Conservation (phyloP, 2,113 vertebrate species). For the Nipponia nippon region DNA sequence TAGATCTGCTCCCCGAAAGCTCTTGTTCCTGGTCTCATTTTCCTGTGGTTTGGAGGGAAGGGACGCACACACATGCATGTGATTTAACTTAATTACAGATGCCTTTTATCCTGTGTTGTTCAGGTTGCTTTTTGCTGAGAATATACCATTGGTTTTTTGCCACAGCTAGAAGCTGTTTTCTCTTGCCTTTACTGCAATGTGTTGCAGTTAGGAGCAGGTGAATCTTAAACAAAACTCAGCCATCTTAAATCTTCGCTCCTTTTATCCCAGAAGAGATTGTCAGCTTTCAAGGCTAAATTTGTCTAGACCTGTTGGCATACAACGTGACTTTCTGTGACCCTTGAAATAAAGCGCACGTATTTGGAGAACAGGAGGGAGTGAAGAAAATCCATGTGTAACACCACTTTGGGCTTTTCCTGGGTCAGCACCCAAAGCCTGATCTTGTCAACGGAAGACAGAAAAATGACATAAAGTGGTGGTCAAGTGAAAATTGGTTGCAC, state of each 20-base stretch:
- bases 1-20: accelerated
- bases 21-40: neutral
- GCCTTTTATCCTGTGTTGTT: neutral
- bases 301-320: neutral
- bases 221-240: neutral
- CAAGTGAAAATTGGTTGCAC: neutral
- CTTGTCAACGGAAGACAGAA: neutral
- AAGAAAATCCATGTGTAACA: neutral
- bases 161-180: neutral
- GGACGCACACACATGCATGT: accelerated
- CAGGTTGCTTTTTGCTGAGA: neutral
- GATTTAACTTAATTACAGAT: neutral
- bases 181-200: neutral
- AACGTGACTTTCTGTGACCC: neutral
- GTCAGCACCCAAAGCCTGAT: neutral
- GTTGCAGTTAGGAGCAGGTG: neutral
- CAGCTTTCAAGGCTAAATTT: neutral
- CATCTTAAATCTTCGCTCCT: neutral
- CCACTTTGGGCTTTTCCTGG: neutral
- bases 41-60: neutral
- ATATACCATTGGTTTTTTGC: neutral
- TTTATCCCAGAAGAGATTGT: neutral
- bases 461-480: neutral
- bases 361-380: neutral
- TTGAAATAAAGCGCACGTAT: neutral